Evolutionary conservation across 2,113 vertebrate genomes (phyloP).

Genomic region (Melanocharis versteri): DNA sequence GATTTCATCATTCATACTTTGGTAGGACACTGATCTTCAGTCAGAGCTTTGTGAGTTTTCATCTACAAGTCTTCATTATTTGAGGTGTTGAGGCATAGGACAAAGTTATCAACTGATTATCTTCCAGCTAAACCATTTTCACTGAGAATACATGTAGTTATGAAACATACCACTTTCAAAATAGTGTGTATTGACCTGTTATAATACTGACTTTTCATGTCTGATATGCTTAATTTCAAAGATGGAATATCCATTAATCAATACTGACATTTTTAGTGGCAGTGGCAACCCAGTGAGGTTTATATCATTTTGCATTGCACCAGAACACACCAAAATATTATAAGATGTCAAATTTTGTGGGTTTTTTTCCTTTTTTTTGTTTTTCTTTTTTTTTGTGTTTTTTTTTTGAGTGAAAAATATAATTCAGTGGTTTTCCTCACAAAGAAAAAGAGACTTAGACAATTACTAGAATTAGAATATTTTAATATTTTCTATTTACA

Average conservation of each 20-base stretch:
- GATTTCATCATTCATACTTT: neutral
- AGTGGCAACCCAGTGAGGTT: neutral
- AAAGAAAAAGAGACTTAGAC: neutral
- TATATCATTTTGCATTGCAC: neutral
- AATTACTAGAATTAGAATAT: neutral
- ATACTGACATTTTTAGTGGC: neutral
- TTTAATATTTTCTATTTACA: neutral
- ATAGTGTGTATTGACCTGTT: neutral
- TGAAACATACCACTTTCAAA: neutral
- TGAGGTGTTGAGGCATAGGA: neutral
- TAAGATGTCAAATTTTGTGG: neutral
- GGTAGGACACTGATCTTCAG: neutral
- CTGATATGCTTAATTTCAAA: neutral
- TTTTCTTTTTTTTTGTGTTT: neutral
- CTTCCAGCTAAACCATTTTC: neutral
- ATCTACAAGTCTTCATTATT: neutral
- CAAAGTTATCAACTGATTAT: neutral
- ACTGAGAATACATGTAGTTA: neutral
- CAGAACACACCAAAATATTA: neutral
- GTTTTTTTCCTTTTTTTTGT: neutral
- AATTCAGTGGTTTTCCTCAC: neutral
- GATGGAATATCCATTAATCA: neutral
- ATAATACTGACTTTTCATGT: neutral
- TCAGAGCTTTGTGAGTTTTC: neutral
- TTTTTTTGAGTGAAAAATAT: neutral